phyloP scores from a whole-genome alignment of 2,797 vertebrate species.

The Typhlichthys subterraneus region DNA sequence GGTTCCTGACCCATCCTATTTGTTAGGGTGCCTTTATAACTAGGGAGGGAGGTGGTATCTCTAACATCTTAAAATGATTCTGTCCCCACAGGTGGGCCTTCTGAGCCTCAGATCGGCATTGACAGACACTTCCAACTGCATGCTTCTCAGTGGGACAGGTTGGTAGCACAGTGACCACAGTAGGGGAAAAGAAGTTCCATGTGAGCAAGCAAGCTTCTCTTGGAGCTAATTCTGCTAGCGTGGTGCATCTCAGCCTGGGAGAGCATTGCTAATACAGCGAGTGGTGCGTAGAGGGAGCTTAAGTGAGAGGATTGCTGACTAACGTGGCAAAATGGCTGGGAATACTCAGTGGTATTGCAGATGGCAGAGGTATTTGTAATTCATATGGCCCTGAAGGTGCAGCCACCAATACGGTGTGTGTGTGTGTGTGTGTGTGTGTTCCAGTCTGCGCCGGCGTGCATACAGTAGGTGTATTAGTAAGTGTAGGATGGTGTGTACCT shows the following conservation, averaged over 20 bases:
- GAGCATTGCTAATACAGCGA: constrained; percentile 52
- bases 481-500: too few relatives aligned
- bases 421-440: constrained; percentile 4
- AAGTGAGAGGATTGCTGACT: constrained; percentile 73
- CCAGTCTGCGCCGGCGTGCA: constrained; percentile 4
- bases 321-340: constrained; percentile 69
- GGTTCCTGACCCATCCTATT: constrained; percentile 79
- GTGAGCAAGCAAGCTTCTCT: constrained; percentile 58
- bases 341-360: constrained; percentile 66
- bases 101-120: constrained; percentile 72
- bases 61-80: constrained; percentile 69
- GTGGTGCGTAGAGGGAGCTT: constrained; percentile 47
- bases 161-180: constrained; percentile 47
- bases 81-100: constrained; percentile 74
- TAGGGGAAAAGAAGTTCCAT: constrained; percentile 57
- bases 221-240: constrained; percentile 34
- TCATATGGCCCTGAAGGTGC: constrained; percentile 75
- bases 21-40: constrained; percentile 44
- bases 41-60: constrained; percentile 50
- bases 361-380: constrained; percentile 74
- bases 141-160: constrained; percentile 67
- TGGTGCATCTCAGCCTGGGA: constrained; percentile 21
- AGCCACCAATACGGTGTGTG: constrained; percentile 61
- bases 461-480: background rate
- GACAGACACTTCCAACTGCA: constrained; percentile 69